Conservation (phyloP, 2,797 vertebrate species). For the Todus mexicanus region DNA sequence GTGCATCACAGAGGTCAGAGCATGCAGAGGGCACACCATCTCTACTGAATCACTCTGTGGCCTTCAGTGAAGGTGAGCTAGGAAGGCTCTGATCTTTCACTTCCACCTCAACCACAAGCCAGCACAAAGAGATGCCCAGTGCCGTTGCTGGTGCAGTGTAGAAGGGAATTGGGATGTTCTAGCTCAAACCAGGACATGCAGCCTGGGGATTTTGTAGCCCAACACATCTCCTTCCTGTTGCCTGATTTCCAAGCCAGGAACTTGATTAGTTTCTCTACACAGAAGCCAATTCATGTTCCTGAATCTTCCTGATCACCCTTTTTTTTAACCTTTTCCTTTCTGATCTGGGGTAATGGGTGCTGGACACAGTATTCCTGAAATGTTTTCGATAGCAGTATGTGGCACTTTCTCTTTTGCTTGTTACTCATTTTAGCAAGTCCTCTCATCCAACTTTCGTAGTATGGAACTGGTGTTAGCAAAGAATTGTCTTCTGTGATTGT, state of each 20-base stretch:
- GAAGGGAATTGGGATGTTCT: background rate
- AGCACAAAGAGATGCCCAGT: background rate
- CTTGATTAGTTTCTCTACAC: background rate
- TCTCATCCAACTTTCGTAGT: background rate
- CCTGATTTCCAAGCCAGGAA: background rate
- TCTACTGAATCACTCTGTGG: background rate
- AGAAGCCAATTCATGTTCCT: background rate
- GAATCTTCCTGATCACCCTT: background rate
- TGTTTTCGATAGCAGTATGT: background rate
- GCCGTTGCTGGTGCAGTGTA: fast-evolving
- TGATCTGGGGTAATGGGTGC: background rate
- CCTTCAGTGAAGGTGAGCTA: background rate
- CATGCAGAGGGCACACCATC: background rate
- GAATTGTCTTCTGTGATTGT: background rate
- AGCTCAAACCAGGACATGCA: background rate
- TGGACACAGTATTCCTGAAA: background rate
- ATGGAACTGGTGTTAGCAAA: background rate
- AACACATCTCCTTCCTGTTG: background rate
- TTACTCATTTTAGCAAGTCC: background rate
- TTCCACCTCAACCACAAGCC: background rate
- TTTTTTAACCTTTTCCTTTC: background rate
- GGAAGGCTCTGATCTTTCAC: background rate
- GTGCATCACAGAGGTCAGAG: background rate
- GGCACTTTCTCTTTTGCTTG: background rate
- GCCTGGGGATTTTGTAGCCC: background rate